Evolutionary conservation across 2,888 invertebrate species (phyloP), one percentile per base, ranked within the genome.

Genomic region (Eupithecia subfuscata): DNA sequence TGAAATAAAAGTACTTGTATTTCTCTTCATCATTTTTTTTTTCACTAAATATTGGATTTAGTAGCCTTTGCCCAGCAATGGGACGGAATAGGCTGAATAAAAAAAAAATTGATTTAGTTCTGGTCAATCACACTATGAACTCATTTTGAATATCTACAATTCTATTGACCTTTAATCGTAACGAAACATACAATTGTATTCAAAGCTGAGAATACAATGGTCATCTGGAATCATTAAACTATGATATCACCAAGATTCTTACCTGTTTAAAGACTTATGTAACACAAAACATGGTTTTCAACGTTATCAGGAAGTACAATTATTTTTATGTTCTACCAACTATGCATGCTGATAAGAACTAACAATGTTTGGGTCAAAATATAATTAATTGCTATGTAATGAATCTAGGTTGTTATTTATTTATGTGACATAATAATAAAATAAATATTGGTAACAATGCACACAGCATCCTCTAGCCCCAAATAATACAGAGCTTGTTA

Each of bases 341-440:
- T 78, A 78, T 67, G 25, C 45, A 70, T 43, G 60, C 71, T 77
- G 77, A 77, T 77, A 77, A 77, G 72, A 77, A 70, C 25, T 74
- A 77, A 74, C 72, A 63, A 70, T 69, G 63, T 63, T 18, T 63
- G 9, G 22, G 16, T 65, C 68, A 74, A 45, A 18, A 70, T 65
- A n/a, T 18, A 43, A 9, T 65, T 63, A 69, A 60, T 71, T 69
- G 34, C 43, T 48, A 22, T 12, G 52, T 25, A 60, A 9, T n/a
- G 52, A 2, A 9, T 40, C 0, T 40, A 40, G 40, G 40, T 40
- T 40, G 40, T 40, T 40, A 40, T 40, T 40, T 40, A 40, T 40
- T 9, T 9, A n/a, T n/a, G 52, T 52, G 3, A 52, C 9, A 48
- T 48, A 48, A 8, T 40, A 9, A 40, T 40, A 7, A 40, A 40